Conservation (phyloP, 2,888 invertebrate species). For the Prenolepis imparis region DNA sequence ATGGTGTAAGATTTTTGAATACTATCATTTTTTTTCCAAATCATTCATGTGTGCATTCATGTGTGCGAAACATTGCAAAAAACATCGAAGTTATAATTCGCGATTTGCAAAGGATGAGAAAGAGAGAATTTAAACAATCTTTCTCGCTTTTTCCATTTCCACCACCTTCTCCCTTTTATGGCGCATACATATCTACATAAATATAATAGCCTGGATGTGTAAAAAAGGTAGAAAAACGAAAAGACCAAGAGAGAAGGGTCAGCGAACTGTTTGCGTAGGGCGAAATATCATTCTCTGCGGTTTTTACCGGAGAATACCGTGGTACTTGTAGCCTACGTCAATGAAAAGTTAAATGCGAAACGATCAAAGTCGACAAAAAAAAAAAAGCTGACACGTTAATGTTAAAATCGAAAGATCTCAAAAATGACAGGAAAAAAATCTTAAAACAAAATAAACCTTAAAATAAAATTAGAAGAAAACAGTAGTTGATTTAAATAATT, state of each 20-base stretch:
- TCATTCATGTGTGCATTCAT: conserved; percentile 58
- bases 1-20: conserved; percentile 47
- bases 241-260: background rate
- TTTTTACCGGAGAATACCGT: conserved; percentile 30
- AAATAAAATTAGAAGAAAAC: background rate
- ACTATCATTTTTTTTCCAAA: conserved; percentile 43
- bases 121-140: conserved; percentile 64
- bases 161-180: conserved; percentile 15
- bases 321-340: conserved; percentile 3
- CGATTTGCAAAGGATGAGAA: conserved; percentile 53
- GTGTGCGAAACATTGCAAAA: conserved; percentile 60
- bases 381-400: background rate
- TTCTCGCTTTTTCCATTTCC: conserved; percentile 12
- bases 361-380: background rate
- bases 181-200: conserved; percentile 32
- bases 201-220: conserved; percentile 31
- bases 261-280: conserved; percentile 51
- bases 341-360: conserved; percentile 57
- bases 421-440: background rate
- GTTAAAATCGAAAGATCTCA: background rate
- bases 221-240: background rate
- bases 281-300: conserved; percentile 64
- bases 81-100: conserved; percentile 65
- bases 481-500: background rate
- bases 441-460: background rate